Evolutionary conservation across 2,797 vertebrate genomes (phyloP).

Genomic region (Linurgus olivaceus): DNA sequence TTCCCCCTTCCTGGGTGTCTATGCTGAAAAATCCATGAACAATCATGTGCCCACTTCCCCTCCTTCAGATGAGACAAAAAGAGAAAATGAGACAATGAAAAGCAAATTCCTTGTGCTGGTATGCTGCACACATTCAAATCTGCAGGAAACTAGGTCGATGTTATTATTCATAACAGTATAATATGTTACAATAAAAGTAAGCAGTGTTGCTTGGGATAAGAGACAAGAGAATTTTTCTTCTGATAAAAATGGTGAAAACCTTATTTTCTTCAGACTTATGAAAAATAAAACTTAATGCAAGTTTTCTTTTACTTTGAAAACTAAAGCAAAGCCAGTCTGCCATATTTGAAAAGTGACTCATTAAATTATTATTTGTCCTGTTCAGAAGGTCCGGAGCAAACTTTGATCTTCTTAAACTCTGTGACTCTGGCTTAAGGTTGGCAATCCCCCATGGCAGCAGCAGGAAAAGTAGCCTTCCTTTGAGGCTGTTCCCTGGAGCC

Average conservation of each 20-base stretch:
- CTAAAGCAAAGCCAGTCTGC: not conserved
- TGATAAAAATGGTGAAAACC: not conserved
- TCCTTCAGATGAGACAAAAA: not conserved
- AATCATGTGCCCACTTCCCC: fast-evolving
- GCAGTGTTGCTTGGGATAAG: not conserved
- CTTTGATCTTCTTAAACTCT: not conserved
- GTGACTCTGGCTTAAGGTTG: not conserved
- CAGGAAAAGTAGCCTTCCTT: not conserved
- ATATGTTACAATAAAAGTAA: constrained; percentile 27
- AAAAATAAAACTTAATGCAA: not conserved
- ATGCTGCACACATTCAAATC: not conserved
- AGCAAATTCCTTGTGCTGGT: not conserved
- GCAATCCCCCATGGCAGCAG: not conserved
- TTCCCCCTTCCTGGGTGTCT: not conserved
- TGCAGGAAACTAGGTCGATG: not conserved
- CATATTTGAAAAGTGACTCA: not conserved
- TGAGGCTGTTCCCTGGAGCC: not conserved
- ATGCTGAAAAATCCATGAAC: fast-evolving
- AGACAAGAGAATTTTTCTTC: not conserved
- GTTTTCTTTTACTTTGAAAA: constrained; percentile 10
- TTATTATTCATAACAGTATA: constrained; percentile 28
- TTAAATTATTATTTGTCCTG: not conserved
- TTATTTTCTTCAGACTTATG: not conserved
- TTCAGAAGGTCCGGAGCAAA: not conserved
- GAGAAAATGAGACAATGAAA: not conserved